phyloP scores from a whole-genome alignment of 2,888 invertebrate species.

The Lysandra coridon region DNA sequence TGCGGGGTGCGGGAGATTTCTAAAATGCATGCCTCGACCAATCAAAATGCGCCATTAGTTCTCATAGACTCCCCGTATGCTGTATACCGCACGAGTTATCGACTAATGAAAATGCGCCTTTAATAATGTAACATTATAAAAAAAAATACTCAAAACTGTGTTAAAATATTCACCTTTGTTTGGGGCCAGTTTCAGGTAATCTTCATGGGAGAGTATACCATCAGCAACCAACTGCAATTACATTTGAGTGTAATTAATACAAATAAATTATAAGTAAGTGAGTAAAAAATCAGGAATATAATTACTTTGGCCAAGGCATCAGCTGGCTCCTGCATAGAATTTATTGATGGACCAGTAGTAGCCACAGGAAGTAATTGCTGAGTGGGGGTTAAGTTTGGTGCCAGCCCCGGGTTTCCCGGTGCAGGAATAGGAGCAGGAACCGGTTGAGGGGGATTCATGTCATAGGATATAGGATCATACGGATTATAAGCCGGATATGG shows the following conservation, averaged over 20 bases:
- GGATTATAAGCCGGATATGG: conserved; percentile 50
- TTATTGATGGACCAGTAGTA: conserved; percentile 51
- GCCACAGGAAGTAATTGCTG: conserved; percentile 1
- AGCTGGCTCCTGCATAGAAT: conserved; percentile 47
- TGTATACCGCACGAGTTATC: too few relatives aligned
- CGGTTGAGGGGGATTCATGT: conserved; percentile 48
- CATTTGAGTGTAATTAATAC: conserved; percentile 36
- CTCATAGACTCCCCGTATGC: too few relatives aligned
- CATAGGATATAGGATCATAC: conserved; percentile 44
- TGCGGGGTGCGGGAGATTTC: too few relatives aligned
- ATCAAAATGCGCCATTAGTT: too few relatives aligned
- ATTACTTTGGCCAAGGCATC: conserved; percentile 74
- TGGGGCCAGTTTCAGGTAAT: conserved; percentile 71
- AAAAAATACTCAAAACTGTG: background rate
- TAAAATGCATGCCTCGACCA: too few relatives aligned
- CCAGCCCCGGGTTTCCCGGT: background rate
- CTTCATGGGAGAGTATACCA: conserved; percentile 71
- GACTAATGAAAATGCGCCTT: too few relatives aligned
- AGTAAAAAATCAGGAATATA: conserved; percentile 40
- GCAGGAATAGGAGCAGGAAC: conserved; percentile 46
- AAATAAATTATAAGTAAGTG: conserved; percentile 21
- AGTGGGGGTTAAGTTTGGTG: background rate
- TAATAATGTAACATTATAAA: background rate
- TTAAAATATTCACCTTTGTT: conserved; percentile 59
- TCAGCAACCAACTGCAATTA: conserved; percentile 69